A percentile compares a stretch with the other conserved stretches of the same genome.
Evolutionary conservation across 2,888 invertebrate genomes (phyloP).

Genomic region (Ornithoptera priamus): DNA sequence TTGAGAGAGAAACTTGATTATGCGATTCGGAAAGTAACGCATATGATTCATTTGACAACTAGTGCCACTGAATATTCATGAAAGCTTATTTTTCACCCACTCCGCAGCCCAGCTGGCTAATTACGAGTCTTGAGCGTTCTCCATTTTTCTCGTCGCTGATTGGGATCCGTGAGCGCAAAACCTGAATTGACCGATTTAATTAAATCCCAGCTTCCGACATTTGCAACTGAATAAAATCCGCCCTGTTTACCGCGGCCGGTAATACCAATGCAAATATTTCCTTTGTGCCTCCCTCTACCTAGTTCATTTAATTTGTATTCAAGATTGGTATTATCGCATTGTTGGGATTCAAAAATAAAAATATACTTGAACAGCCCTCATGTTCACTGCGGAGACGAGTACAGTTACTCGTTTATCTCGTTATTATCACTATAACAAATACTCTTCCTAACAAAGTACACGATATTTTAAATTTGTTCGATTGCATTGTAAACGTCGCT

Average conservation of each 20-base stretch:
- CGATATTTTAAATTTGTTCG: too few species aligned
- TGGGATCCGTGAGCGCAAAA: slow-evolving; percentile 19
- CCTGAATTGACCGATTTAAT: slow-evolving; percentile 27
- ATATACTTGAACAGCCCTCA: too few species aligned
- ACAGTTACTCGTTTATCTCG: too few species aligned
- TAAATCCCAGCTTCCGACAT: slow-evolving; percentile 17
- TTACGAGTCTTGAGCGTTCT: slow-evolving; percentile 22
- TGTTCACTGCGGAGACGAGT: too few species aligned
- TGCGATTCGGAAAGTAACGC: too few species aligned
- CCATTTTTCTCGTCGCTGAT: slow-evolving; percentile 24
- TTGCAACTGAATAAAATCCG: slow-evolving; percentile 18
- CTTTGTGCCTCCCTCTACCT: slow-evolving; percentile 12
- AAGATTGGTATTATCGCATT: slow-evolving; percentile 1
- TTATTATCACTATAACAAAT: too few species aligned
- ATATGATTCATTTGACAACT: too few species aligned
- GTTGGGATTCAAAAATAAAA: too few species aligned
- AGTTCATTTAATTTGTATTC: slow-evolving; percentile 9
- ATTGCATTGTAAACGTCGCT: too few species aligned
- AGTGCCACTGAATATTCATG: slow-evolving; percentile 51
- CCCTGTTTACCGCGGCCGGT: slow-evolving; percentile 11
- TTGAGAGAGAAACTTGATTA: too few species aligned
- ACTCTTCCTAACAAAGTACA: too few species aligned
- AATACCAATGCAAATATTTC: slow-evolving; percentile 23
- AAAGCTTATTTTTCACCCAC: slow-evolving; percentile 37
- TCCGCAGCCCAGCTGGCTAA: slow-evolving; percentile 7